Base-by-base conservation (phyloP, 2,113 vertebrate genomes). In the Burhinus oedicnemus region DNA sequence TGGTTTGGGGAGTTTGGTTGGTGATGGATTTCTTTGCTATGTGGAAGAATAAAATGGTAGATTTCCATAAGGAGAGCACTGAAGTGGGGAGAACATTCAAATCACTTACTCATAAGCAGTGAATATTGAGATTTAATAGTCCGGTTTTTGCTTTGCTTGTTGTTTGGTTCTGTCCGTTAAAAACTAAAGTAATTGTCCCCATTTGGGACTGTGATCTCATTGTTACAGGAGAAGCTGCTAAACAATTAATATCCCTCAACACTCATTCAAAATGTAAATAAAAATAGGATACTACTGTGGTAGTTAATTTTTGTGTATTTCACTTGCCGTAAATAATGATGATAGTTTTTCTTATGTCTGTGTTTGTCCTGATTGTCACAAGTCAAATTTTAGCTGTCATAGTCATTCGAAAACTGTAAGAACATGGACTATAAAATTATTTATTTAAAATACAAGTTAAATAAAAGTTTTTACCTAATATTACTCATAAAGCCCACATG, bases 221-320 rank as follows among this genome's bases (percentile, higher is more conserved):
- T 25, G 49, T 51, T 51, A 51, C 23, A 51, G 49, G 49, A 51
- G 49, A 25, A 12, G 12, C 22, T 51, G 49, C 49, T 25, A 51
- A 51, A 25, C 22, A 25, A 51, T 25, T 13, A 51, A 51, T 51
- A 51, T 25, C 23, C 49, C 49, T 51, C 22, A 51, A 25, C 49
- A 51, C 49, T 51, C 22, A 66, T 83, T 69, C 74, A 90, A 89
- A 89, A 74, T 82, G 3, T 72, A 61, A 88, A 74, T 72, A 65
- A 79, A 90, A 93, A 17, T 69, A 72, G 62, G 9, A 40, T 80
- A 44, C 34, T 68, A 44, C 15, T 38, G 7, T 77, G 42, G 13
- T 51, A 89, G 45, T 71, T 65, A 45, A 9, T 91, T 87, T 71
- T 96, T 92, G 60, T 89, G 5, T 89, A 82, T 93, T 95, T 89